phyloP scores from a whole-genome alignment of 2,113 vertebrate genomes.

The Lagopus muta region DNA sequence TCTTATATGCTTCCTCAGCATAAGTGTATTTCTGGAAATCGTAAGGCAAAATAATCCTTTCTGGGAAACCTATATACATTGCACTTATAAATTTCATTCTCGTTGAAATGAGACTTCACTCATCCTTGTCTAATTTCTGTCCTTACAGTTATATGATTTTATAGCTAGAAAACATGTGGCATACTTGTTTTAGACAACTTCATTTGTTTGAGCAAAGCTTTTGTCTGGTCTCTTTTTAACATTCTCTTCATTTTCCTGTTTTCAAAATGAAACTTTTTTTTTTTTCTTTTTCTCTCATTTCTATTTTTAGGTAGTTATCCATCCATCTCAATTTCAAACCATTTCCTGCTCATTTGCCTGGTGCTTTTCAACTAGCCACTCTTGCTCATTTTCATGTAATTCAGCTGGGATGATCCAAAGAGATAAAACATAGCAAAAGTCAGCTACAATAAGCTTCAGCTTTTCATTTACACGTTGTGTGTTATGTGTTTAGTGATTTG shows the following conservation, averaged over 20 bases:
- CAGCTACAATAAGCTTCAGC: not conserved
- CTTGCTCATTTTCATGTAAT: not conserved
- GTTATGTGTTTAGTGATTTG: not conserved
- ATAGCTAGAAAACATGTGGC: not conserved
- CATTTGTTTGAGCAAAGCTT: not conserved
- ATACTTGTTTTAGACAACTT: not conserved
- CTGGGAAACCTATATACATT: not conserved
- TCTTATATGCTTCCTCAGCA: not conserved
- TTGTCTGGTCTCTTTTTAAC: not conserved
- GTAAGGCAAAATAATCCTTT: not conserved
- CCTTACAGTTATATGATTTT: not conserved
- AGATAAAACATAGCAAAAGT: not conserved
- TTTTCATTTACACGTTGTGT: fast-evolving
- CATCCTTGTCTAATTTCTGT: not conserved
- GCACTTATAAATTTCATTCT: not conserved
- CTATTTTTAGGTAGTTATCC: not conserved
- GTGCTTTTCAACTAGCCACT: not conserved
- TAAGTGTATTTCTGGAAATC: not conserved
- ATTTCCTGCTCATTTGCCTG: not conserved
- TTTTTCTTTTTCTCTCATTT: not conserved
- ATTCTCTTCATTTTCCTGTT: not conserved
- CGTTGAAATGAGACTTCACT: not conserved
- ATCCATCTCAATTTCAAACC: not conserved
- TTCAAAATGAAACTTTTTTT: not conserved
- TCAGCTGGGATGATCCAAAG: not conserved